Conservation (phyloP, 2,797 vertebrate genomes). For the Phrynocephalus forsythii region DNA sequence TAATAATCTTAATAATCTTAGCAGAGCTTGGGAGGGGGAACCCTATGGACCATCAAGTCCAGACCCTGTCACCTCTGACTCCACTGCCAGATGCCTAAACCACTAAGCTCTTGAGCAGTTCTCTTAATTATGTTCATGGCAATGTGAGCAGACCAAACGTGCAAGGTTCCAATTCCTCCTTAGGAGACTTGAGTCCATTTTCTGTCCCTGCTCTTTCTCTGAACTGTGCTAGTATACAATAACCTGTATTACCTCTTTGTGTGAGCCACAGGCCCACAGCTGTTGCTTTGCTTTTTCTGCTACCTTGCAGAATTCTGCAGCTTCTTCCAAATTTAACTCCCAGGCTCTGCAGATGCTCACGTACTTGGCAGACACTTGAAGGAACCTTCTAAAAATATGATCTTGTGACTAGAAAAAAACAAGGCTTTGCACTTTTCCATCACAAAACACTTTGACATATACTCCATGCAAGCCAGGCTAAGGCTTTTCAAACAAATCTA, state of each 20-base stretch:
- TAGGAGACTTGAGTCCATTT: background rate
- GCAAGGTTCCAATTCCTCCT: background rate
- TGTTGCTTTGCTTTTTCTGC: slow-evolving; percentile 41
- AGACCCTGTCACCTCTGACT: too few species aligned
- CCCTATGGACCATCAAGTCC: too few species aligned
- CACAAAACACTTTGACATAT: slow-evolving; percentile 26
- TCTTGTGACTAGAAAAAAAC: slow-evolving; percentile 16
- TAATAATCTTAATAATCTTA: too few species aligned
- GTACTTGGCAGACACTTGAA: slow-evolving; percentile 21
- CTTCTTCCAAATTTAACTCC: slow-evolving; percentile 43
- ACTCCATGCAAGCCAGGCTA: background rate
- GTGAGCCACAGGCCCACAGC: slow-evolving; percentile 30
- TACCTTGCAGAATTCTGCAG: slow-evolving; percentile 37
- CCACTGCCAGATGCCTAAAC: too few species aligned
- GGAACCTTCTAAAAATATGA: slow-evolving; percentile 36
- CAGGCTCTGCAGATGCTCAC: slow-evolving; percentile 38
- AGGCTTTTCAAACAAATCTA: background rate
- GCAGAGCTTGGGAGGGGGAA: too few species aligned
- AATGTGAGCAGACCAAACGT: too few species aligned
- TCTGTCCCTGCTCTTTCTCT: slow-evolving; percentile 1
- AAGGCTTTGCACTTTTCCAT: slow-evolving; percentile 9
- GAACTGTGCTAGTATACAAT: background rate
- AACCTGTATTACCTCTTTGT: slow-evolving; percentile 14
- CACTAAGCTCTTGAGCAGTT: too few species aligned
- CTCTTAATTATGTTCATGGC: too few species aligned